Evolutionary conservation across 2,888 invertebrate species (phyloP).

Genomic region (Carcina quercana): DNA sequence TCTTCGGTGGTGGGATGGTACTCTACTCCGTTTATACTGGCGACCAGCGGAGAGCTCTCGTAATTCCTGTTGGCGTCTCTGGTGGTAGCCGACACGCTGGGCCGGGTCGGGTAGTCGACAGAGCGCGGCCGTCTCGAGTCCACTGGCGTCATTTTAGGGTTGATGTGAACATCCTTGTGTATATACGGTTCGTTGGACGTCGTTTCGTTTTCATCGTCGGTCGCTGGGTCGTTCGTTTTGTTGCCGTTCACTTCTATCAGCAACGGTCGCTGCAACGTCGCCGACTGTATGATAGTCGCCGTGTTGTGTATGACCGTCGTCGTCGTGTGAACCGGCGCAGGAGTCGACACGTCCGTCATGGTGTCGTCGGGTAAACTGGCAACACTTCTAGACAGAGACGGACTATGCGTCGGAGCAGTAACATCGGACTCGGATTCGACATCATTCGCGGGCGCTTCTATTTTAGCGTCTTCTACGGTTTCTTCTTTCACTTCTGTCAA

Average conservation of each 20-base stretch:
- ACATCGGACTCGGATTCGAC: slow-evolving; percentile 43
- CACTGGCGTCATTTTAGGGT: slow-evolving; percentile 71
- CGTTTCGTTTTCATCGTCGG: slow-evolving; percentile 44
- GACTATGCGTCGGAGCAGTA: slow-evolving; percentile 38
- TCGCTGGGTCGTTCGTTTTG: slow-evolving; percentile 32
- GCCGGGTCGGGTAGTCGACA: slow-evolving; percentile 45
- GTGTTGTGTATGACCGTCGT: slow-evolving; percentile 44
- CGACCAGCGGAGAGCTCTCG: slow-evolving; percentile 60
- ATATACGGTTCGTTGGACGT: slow-evolving; percentile 55
- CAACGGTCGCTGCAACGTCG: slow-evolving; percentile 55
- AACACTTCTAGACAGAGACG: slow-evolving; percentile 47
- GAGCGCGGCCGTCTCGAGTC: slow-evolving; percentile 56
- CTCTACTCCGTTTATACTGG: slow-evolving; percentile 63
- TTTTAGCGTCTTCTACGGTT: slow-evolving; percentile 31
- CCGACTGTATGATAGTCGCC: slow-evolving; percentile 41
- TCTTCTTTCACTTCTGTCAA: slow-evolving; percentile 55
- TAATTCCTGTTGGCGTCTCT: slow-evolving; percentile 48
- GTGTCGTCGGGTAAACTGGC: slow-evolving; percentile 50
- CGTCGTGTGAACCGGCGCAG: slow-evolving; percentile 25
- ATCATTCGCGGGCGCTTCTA: slow-evolving; percentile 31
- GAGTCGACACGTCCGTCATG: slow-evolving; percentile 26
- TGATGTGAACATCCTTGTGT: slow-evolving; percentile 69
- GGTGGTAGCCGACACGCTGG: slow-evolving; percentile 19
- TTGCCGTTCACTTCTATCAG: slow-evolving; percentile 58
- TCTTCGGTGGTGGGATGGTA: slow-evolving; percentile 66